Conservation (phyloP, 2,888 invertebrate species). For the Ashinkailepas kermadecensis region DNA sequence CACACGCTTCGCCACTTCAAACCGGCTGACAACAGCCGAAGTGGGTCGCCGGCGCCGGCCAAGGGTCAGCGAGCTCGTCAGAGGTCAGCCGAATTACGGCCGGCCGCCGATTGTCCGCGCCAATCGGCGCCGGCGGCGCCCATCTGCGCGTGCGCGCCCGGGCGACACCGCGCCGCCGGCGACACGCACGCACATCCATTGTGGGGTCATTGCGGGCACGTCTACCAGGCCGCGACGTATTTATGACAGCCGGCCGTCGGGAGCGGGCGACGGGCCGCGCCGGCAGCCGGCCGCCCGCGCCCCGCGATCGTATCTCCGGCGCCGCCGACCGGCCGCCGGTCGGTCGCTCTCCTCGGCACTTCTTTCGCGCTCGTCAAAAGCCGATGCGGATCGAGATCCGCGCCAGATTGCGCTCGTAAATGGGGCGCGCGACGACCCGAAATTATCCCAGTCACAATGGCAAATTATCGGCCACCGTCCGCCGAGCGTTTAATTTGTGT, state of each 20-base stretch:
- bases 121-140: background rate
- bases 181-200: background rate
- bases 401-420: background rate
- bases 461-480: background rate
- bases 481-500: background rate
- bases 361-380: background rate
- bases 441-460: background rate
- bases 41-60: background rate
- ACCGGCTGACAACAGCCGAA: background rate
- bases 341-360: background rate
- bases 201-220: background rate
- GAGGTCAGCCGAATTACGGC: background rate
- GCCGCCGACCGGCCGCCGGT: background rate
- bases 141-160: background rate
- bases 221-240: background rate
- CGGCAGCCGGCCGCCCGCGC: too few relatives aligned
- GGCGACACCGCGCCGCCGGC: background rate
- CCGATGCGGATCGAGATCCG: background rate
- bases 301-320: background rate
- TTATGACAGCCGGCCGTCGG: background rate
- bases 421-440: background rate
- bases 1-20: background rate
- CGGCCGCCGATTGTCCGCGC: background rate
- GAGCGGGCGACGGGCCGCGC: background rate
- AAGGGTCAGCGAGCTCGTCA: background rate